Evolutionary conservation across 2,888 invertebrate species (phyloP).

Genomic region (Tanytarsus gracilentus): DNA sequence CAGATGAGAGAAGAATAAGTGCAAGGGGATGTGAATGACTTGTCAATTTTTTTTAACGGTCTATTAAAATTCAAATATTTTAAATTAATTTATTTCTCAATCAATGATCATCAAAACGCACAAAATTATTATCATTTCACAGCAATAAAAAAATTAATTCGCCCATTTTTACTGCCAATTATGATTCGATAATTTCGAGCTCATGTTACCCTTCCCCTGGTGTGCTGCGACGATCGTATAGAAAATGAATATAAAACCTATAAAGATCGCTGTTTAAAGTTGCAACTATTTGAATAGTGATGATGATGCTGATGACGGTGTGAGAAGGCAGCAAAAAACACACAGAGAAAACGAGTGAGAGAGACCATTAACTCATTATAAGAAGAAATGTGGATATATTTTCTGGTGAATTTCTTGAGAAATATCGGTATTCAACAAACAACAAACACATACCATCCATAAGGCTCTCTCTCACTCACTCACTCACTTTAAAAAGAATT

Average conservation of each 20-base stretch:
- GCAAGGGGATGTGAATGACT: too few species aligned
- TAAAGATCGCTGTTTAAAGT: constrained; percentile 2
- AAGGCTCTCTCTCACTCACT: not conserved
- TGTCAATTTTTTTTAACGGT: too few species aligned
- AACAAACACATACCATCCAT: constrained; percentile 15
- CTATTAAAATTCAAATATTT: too few species aligned
- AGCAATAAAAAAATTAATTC: too few species aligned
- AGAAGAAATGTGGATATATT: constrained; percentile 12
- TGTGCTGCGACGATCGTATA: too few species aligned
- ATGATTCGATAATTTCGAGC: too few species aligned
- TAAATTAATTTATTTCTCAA: too few species aligned
- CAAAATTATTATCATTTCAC: too few species aligned
- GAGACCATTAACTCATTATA: constrained; percentile 27
- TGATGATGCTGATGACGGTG: constrained; percentile 2
- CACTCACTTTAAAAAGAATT: constrained; percentile 16
- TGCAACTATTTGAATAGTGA: constrained; percentile 27
- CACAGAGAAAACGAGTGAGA: constrained; percentile 7
- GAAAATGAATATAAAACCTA: too few species aligned
- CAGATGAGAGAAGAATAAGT: not conserved
- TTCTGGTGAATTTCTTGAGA: constrained; percentile 28
- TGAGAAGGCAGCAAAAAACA: not conserved
- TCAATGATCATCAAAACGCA: too few species aligned
- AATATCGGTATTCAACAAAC: constrained; percentile 18
- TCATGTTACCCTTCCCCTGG: too few species aligned
- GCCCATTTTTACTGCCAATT: too few species aligned